A percentile compares a stretch with the other conserved stretches of the same genome.
Evolutionary conservation across 1,140 invertebrate genomes (phyloP).

Genomic region (Teleogryllus occipitalis): DNA sequence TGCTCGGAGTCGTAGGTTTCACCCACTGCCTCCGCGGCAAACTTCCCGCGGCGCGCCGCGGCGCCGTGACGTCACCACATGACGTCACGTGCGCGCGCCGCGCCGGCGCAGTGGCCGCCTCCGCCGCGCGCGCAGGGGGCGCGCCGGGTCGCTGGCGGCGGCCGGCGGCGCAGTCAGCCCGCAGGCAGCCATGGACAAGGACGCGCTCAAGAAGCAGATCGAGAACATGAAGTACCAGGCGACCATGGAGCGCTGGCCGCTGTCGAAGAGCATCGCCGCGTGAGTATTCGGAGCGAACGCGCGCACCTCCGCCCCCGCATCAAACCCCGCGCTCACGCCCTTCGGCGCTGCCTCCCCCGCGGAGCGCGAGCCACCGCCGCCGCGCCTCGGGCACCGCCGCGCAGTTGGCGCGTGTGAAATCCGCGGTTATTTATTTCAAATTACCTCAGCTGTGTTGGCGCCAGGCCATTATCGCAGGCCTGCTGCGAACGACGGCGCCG

Average conservation of each 20-base stretch:
- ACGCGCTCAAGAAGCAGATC: conserved; percentile 93
- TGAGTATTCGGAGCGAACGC: conserved; percentile 50
- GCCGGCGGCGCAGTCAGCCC: conserved; percentile 12
- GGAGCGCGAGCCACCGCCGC: too few species aligned
- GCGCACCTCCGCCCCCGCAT: neutral
- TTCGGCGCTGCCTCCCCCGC: neutral
- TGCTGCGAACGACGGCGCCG: too few species aligned
- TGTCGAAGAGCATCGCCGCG: conserved; percentile 89
- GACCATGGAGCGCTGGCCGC: conserved; percentile 89
- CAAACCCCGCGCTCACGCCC: too few species aligned
- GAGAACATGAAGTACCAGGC: conserved; percentile 95
- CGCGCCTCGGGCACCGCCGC: neutral
- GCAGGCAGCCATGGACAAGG: conserved; percentile 72
- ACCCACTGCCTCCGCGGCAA: too few species aligned
- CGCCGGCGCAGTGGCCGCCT: conserved; percentile 10
- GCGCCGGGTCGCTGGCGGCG: conserved; percentile 4
- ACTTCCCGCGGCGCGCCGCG: neutral
- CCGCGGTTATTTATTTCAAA: too few species aligned
- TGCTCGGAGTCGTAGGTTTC: too few species aligned
- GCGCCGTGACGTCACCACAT: neutral
- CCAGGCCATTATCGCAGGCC: too few species aligned
- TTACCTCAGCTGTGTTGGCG: too few species aligned
- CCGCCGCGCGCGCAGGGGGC: conserved; percentile 6
- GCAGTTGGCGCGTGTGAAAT: neutral
- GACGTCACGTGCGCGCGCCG: neutral